phyloP scores from a whole-genome alignment of 2,113 vertebrate species.

The Corythornis madagascariensis region DNA sequence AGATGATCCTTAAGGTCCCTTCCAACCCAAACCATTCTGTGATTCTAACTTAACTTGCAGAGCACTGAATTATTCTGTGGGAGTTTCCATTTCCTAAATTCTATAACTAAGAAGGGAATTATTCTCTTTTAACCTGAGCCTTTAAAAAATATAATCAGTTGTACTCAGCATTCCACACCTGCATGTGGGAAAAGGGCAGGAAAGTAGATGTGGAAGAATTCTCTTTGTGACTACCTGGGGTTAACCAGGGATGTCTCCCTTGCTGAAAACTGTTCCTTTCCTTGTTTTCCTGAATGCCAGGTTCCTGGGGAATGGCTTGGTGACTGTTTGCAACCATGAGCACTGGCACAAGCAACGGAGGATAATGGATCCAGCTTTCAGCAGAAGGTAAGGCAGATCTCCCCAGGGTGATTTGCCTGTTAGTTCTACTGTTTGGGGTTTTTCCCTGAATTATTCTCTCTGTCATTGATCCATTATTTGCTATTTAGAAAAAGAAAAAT shows the following conservation, averaged over 20 bases:
- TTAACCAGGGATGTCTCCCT: background rate
- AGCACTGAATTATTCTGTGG: background rate
- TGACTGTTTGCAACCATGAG: conserved; percentile 80
- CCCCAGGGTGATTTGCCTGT: background rate
- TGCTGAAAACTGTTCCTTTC: background rate
- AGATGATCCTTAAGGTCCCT: background rate
- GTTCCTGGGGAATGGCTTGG: conserved; percentile 86
- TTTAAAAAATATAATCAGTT: background rate
- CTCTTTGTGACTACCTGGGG: rapidly evolving
- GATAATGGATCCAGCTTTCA: conserved; percentile 91
- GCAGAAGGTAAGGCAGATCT: conserved; percentile 77
- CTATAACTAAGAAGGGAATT: background rate
- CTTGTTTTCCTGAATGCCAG: conserved; percentile 63
- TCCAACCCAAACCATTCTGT: background rate
- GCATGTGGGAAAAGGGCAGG: background rate
- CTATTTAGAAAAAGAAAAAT: background rate
- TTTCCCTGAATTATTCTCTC: background rate
- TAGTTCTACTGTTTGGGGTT: background rate
- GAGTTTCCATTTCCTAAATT: background rate
- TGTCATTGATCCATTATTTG: background rate
- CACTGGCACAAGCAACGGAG: conserved; percentile 87
- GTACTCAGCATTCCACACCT: background rate
- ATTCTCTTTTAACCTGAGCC: background rate
- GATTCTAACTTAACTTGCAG: background rate
- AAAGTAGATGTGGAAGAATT: background rate